Base-by-base conservation (phyloP, 2,888 invertebrate genomes). In the Clitarchus hookeri region DNA sequence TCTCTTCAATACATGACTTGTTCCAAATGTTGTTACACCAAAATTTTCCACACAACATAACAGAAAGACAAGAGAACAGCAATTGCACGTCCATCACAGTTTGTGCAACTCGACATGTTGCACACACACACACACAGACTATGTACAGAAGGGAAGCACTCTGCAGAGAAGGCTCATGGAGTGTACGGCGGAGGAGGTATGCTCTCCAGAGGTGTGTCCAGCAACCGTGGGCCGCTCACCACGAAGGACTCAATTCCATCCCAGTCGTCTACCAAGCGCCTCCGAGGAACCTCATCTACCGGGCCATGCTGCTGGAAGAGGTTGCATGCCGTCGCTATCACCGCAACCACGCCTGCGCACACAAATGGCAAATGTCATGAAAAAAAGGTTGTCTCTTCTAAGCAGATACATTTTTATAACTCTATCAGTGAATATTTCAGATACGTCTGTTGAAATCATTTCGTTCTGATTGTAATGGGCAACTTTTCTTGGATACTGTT, bases 261-360 rank as follows among this genome's bases (percentile, higher is more conserved):
- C 92, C 93, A 94, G 89, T 94, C 94, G 85, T 94, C 94, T 89
- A 94, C 93, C 78, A 95, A 92, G 89, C 94, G 94, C 86, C 93
- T 91, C 88, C 93, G 91, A 88, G 93, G 93, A 65, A 92, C 89
- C 86, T 92, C 92, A 84, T 93, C 93, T 48, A 92, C 92, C 78
- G 90, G 91, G 2, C 93, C 91, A 80, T 93, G 93, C 87, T 93
- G 93, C 88, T 94, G 93, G 91, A 96, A 93, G 83, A 96, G 91
- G 89, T 95, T 95, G 88, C 95, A 95, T 27, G 96, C 95, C 23
- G 95, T 94, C 11, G 95, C 95, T 89, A 95, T 90, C 84, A 95
- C 92, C 79, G 95, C 94, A 84, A 95, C 91, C 82, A 94, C 94
- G 89, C 95, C 96, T 93, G 93, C 23, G 23, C 12, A 27, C 11